Percentiles rank a stretch among this genome's conserved stretches.
Evolutionary conservation across 2,888 invertebrate species (phyloP).

Genomic region (Erebia ligea): DNA sequence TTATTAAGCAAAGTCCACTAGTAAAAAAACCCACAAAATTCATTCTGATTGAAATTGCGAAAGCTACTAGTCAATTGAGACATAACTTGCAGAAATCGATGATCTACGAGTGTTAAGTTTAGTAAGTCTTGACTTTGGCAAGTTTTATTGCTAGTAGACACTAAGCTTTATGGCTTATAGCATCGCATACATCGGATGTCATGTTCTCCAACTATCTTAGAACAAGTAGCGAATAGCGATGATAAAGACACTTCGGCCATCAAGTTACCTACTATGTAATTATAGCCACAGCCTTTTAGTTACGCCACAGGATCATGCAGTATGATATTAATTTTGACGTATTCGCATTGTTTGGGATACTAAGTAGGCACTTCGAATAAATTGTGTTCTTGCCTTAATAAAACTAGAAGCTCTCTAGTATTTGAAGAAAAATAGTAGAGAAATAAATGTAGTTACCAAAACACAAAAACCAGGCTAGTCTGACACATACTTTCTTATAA

Average conservation of each 20-base stretch:
- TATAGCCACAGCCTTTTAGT: not conserved
- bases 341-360: not conserved
- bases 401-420: not conserved
- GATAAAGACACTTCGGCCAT: not conserved
- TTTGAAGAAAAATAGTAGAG: not conserved
- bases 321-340: not conserved
- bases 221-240: not conserved
- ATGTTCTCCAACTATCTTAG: conserved; percentile 13
- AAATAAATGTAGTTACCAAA: not conserved
- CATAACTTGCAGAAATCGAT: too few species aligned
- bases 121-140: too few species aligned
- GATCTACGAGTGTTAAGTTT: too few species aligned
- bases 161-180: not conserved
- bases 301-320: not conserved
- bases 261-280: conserved; percentile 16
- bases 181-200: not conserved
- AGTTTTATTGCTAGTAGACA: too few species aligned
- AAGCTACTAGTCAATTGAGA: too few species aligned
- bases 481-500: not conserved
- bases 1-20: too few species aligned
- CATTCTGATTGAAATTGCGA: too few species aligned
- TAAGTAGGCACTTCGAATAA: not conserved
- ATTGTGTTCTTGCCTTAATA: not conserved
- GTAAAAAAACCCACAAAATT: too few species aligned
- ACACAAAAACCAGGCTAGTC: not conserved